Conservation (phyloP, 2,113 vertebrate species). For the Crotalus helleri region DNA sequence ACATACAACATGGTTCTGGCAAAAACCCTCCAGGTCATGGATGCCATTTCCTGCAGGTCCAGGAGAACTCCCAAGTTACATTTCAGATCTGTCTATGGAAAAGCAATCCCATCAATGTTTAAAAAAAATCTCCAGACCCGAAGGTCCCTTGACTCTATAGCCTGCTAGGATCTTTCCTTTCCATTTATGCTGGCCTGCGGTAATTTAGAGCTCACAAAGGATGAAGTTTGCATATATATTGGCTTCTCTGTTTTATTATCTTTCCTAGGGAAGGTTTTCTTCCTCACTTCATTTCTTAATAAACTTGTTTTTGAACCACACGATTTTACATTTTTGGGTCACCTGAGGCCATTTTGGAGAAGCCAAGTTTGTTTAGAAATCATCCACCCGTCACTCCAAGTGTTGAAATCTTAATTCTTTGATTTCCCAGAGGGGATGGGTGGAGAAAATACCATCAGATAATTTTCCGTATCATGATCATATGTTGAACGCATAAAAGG, state of each 20-base stretch:
- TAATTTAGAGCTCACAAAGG: not conserved
- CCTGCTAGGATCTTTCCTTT: not conserved
- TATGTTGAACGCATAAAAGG: not conserved
- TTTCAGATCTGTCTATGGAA: not conserved
- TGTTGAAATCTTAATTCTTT: constrained; percentile 13
- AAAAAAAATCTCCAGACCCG: not conserved
- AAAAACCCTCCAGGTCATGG: not conserved
- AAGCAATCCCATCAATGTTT: not conserved
- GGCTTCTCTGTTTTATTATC: not conserved
- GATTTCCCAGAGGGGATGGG: not conserved
- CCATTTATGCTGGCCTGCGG: not conserved
- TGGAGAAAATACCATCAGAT: not conserved
- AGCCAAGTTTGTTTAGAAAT: constrained; percentile 7
- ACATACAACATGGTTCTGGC: not conserved
- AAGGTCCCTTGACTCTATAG: not conserved
- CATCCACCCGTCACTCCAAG: not conserved
- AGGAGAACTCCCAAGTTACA: not conserved
- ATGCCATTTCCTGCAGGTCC: not conserved
- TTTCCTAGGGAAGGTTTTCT: not conserved
- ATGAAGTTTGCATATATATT: not conserved
- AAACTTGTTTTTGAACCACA: not conserved
- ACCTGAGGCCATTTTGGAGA: constrained; percentile 1
- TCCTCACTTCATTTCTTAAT: not conserved
- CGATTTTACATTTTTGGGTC: constrained; percentile 7
- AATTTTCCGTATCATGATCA: not conserved